Evolutionary conservation across 2,888 invertebrate species (phyloP), one percentile per base, ranked within the genome.

Genomic region (Ochropacha duplaris): DNA sequence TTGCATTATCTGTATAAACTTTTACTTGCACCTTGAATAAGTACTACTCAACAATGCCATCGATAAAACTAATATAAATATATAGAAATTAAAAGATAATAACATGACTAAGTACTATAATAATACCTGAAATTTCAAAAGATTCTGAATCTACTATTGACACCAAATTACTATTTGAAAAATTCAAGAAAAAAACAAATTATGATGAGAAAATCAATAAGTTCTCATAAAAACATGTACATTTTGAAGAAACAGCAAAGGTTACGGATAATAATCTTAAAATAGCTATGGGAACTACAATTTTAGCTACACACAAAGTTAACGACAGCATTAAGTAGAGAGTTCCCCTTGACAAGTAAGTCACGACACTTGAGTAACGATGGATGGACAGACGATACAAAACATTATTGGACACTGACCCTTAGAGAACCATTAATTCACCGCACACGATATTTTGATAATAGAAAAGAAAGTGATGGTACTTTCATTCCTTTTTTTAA

Each of bases 401-500:
- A 44, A 44, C 44, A 44, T 44, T 44, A 44, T 44, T 44, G 19
- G 16, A 9, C 9, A 8, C 16, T 44, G 44, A 44, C 44, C 44
- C 44, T 44, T 44, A 9, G 36, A 36, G 4, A 44, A 19, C 44
- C 44, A 44, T n/a, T 44, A 19, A 19, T 44, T 44, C n/a, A 44
- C 16, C 16, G 39, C 16, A 39, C 39, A 39, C 39, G 39, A 44
- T 44, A 44, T 44, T 36, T n/a, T n/a, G 14, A 36, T 36, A 36
- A 36, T 39, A 31, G 12, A 54, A 52, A 49, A 51, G 49, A 52
- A 58, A 58, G 55, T 22, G 54, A 39, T 36, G 36, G 36, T 56
- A 59, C 56, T 54, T 49, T 56, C 58, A 26, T 56, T 50, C 34
- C 16, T 54, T 54, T 39, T 50, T 39, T 52, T 56, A 54, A 55